Conservation (phyloP, 2,797 vertebrate genomes). For the Ctenosaura bakeri region DNA sequence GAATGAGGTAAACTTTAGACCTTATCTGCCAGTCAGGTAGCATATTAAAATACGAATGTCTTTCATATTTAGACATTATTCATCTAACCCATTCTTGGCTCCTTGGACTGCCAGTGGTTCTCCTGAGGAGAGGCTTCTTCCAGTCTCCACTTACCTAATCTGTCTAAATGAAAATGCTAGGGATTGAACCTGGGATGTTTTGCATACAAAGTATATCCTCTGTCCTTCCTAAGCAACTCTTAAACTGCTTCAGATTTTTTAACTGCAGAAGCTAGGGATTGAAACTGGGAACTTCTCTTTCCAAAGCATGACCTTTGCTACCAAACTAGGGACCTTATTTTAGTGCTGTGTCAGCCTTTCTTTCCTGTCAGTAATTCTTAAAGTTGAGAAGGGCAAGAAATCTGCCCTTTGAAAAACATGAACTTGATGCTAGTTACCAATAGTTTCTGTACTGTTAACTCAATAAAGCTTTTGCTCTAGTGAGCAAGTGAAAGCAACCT, state of each 20-base stretch:
- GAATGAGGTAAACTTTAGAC: neutral
- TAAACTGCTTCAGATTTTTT: neutral
- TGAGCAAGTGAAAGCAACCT: neutral
- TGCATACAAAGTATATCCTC: too few relatives aligned
- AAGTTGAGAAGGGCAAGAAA: neutral
- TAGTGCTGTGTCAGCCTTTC: too few relatives aligned
- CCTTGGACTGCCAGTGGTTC: neutral
- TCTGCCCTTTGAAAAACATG: neutral
- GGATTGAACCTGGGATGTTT: too few relatives aligned
- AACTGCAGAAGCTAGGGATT: neutral
- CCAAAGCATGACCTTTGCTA: neutral
- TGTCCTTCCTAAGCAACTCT: neutral
- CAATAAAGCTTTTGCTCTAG: neutral
- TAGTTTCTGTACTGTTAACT: neutral
- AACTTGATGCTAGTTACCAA: neutral
- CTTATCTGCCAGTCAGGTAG: neutral
- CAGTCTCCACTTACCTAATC: neutral
- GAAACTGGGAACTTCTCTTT: neutral
- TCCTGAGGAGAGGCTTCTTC: neutral
- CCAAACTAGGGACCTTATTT: neutral
- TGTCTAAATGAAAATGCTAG: neutral
- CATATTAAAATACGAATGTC: neutral
- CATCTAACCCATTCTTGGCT: neutral
- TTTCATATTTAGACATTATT: neutral
- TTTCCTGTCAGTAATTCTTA: neutral